These are phyloP conservation scores for Thalassarche chlororhynchos DNA, from an alignment of 2,113 vertebrate genomes.

Conservation along the genomic window DNA sequence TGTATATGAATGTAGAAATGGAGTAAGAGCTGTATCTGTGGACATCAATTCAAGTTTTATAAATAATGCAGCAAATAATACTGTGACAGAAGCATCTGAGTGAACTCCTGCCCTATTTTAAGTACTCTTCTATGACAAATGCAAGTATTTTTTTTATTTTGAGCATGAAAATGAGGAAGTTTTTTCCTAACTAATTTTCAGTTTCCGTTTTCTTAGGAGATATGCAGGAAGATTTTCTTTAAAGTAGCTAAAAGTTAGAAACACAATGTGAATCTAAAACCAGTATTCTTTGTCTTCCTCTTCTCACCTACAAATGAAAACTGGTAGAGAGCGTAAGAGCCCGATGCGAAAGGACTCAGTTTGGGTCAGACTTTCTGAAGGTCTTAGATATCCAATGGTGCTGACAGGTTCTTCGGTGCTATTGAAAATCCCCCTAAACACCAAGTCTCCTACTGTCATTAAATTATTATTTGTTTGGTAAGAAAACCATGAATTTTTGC, in stretches of 20 bases:
- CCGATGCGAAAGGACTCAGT: not conserved
- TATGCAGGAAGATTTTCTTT: not conserved
- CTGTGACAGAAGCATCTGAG: not conserved
- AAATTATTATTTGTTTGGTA: not conserved
- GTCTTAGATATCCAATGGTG: not conserved
- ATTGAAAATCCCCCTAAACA: not conserved
- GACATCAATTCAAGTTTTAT: not conserved
- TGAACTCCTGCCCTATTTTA: not conserved
- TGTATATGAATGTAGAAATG: not conserved
- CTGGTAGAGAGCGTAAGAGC: not conserved
- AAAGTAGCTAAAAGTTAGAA: not conserved
- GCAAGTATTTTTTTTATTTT: not conserved
- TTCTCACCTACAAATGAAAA: not conserved
- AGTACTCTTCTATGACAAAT: not conserved
- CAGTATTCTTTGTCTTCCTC: not conserved
- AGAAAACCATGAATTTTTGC: not conserved
- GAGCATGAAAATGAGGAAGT: not conserved
- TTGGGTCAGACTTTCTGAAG: not conserved
- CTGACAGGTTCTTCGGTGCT: not conserved
- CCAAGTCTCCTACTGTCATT: not conserved
- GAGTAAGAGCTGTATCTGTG: not conserved
- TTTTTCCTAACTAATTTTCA: not conserved
- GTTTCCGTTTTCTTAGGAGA: not conserved
- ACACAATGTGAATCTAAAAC: not conserved
- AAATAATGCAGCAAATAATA: not conserved